These are phyloP conservation scores for Tapera naevia DNA, from an alignment of 2,797 vertebrate genomes.

Conservation along the genomic window DNA sequence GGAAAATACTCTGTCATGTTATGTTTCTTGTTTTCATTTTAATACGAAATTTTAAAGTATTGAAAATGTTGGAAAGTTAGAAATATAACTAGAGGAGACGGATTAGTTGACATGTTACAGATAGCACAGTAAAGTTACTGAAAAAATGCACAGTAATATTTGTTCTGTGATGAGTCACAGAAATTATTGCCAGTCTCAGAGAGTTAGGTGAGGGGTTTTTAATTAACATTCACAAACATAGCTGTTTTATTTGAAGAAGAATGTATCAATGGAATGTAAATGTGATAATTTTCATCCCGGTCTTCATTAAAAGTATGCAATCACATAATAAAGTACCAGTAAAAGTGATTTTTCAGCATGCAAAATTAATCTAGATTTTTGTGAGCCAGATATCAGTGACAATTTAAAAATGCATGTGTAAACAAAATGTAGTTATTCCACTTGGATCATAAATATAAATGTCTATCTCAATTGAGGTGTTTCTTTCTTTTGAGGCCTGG, in stretches of 20 bases:
- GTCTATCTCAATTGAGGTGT: rapidly evolving
- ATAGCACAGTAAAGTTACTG: neutral
- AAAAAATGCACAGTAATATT: neutral
- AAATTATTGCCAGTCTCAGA: neutral
- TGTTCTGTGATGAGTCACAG: neutral
- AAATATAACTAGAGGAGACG: neutral
- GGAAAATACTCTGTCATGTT: neutral
- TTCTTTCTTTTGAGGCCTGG: neutral
- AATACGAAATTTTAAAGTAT: neutral
- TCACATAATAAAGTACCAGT: neutral
- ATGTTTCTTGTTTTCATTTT: neutral
- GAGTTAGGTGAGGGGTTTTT: neutral
- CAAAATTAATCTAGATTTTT: neutral
- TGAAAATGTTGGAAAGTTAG: neutral
- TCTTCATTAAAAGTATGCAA: neutral
- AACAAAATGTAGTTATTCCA: neutral
- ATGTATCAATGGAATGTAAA: neutral
- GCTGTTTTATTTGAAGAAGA: neutral
- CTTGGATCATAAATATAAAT: neutral
- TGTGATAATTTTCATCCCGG: neutral
- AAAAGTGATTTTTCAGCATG: neutral
- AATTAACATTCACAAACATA: neutral
- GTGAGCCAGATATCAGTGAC: neutral
- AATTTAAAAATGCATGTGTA: neutral
- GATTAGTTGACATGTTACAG: neutral